Evolutionary conservation across 2,113 vertebrate species (phyloP).

Genomic region (Phalacrocorax brasilianus): DNA sequence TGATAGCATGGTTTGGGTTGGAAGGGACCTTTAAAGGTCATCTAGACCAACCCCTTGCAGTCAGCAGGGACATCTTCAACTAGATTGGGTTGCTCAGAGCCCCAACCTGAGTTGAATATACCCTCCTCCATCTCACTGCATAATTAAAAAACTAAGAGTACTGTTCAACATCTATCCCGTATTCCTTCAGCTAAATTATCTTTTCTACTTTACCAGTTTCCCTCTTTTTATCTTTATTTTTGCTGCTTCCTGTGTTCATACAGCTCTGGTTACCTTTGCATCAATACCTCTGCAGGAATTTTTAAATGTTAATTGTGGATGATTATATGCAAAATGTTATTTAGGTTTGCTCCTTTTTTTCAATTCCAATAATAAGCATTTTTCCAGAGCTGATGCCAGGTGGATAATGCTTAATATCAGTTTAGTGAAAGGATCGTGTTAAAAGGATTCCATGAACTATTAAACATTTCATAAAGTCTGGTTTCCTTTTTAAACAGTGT

Average conservation of each 20-base stretch:
- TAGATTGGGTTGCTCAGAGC: neutral
- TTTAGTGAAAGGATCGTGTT: neutral
- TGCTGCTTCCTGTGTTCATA: neutral
- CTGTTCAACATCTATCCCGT: neutral
- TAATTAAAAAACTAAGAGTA: neutral
- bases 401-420: neutral
- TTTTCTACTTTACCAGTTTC: neutral
- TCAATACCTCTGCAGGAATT: neutral
- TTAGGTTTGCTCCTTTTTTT: neutral
- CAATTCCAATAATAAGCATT: neutral
- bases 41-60: accelerated
- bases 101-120: neutral
- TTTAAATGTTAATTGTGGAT: neutral
- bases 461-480: neutral
- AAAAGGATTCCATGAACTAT: neutral
- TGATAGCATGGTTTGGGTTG: neutral
- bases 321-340: neutral
- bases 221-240: neutral
- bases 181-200: neutral
- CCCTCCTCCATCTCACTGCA: neutral
- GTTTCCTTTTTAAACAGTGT: neutral
- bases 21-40: neutral
- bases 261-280: neutral
- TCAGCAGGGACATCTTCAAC: neutral
- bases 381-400: neutral